phyloP scores from a whole-genome alignment of 2,888 invertebrate species.

The Tenthredo notha region DNA sequence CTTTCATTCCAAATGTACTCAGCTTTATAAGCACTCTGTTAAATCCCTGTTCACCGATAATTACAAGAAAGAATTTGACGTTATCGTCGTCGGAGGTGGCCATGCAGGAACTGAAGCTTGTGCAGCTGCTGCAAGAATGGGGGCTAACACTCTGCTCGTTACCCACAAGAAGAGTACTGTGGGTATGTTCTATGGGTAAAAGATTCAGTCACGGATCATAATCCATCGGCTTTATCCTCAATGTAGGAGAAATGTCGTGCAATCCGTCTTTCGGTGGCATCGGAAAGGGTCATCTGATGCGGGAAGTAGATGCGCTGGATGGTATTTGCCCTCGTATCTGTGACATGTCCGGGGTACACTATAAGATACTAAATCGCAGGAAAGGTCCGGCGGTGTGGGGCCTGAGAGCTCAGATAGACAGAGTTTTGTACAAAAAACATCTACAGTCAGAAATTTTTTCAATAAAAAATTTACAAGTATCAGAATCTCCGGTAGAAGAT shows the following conservation, averaged over 20 bases:
- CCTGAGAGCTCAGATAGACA: constrained; percentile 92
- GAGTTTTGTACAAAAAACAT: constrained; percentile 87
- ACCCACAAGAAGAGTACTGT: constrained; percentile 92
- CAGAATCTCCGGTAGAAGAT: constrained; percentile 89
- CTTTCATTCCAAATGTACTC: constrained; percentile 11
- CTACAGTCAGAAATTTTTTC: constrained; percentile 86
- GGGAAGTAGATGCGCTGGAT: constrained; percentile 93
- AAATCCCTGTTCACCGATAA: constrained; percentile 53
- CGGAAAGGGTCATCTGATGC: constrained; percentile 93
- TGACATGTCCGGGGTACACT: constrained; percentile 90
- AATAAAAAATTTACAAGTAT: constrained; percentile 84
- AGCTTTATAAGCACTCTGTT: constrained; percentile 49
- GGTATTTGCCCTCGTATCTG: constrained; percentile 91
- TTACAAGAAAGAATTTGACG: constrained; percentile 81
- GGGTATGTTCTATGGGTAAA: constrained; percentile 78
- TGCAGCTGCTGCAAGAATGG: constrained; percentile 91
- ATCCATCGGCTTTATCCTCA: background rate
- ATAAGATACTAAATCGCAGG: constrained; percentile 88
- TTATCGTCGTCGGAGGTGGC: constrained; percentile 93
- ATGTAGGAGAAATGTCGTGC: constrained; percentile 93
- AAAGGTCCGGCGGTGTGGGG: constrained; percentile 96
- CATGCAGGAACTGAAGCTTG: constrained; percentile 96
- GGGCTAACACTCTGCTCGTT: constrained; percentile 87
- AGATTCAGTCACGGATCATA: background rate
- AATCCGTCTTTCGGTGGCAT: constrained; percentile 97